Percentiles rank a stretch among this genome's conserved stretches.
Evolutionary conservation across 37 sponge, comb jelly and placozoan genomes (phyloP).

Genomic region (Petrosia ficiformis): DNA sequence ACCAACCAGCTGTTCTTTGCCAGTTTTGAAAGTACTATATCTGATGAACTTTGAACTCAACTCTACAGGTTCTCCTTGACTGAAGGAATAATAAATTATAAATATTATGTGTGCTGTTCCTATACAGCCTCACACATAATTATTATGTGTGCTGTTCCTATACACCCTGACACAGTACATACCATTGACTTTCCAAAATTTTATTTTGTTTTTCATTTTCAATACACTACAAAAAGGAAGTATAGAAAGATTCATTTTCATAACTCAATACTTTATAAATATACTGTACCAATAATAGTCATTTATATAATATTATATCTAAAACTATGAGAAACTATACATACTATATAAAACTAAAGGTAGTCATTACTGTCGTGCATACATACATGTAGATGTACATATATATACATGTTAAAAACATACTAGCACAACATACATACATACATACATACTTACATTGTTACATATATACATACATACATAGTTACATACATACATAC

Average conservation of each 20-base stretch:
- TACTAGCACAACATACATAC: too few species aligned
- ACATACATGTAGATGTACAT: too few species aligned
- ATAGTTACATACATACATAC: too few species aligned
- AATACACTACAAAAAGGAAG: slow-evolving; percentile 15
- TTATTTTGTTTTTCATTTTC: slow-evolving; percentile 61
- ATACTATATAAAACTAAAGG: not conserved
- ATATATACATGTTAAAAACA: too few species aligned
- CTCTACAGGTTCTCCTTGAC: slow-evolving; percentile 49
- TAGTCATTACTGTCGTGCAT: too few species aligned
- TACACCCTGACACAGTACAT: not conserved
- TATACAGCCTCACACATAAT: not conserved
- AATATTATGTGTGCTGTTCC: not conserved
- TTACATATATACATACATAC: too few species aligned
- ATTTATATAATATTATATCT: not conserved
- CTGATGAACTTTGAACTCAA: slow-evolving; percentile 56
- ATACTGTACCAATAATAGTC: not conserved
- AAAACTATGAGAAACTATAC: not conserved
- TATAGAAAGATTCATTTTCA: too few species aligned
- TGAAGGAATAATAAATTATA: not conserved
- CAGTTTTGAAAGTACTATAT: slow-evolving; percentile 56
- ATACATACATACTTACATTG: too few species aligned
- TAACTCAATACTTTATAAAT: too few species aligned
- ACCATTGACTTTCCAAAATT: slow-evolving; percentile 44
- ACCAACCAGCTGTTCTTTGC: slow-evolving; percentile 64
- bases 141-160: not conserved